Evolutionary conservation across 1,140 invertebrate species (phyloP).

Genomic region (Marisa cornuarietis): DNA sequence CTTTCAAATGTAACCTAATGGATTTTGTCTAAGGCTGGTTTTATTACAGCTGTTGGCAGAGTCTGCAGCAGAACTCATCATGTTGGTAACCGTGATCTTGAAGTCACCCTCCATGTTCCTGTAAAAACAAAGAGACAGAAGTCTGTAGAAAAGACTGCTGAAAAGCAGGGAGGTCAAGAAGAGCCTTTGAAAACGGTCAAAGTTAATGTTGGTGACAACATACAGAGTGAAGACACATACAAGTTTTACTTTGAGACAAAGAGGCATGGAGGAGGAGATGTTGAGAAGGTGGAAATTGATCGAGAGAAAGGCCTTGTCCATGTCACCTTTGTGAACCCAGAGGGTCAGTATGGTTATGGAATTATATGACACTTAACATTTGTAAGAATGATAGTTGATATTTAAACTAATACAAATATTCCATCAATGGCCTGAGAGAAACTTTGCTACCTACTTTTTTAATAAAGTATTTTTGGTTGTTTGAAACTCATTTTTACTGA

Average conservation of each 20-base stretch:
- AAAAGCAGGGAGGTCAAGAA: constrained; percentile 5
- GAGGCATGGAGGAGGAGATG: constrained; percentile 12
- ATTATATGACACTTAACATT: too few species aligned
- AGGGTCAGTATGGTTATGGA: neutral
- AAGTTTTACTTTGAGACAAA: constrained; percentile 19
- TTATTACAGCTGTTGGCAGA: constrained; percentile 26
- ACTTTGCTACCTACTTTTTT: too few species aligned
- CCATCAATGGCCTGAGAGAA: too few species aligned
- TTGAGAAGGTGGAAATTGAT: constrained; percentile 19
- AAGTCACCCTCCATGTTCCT: constrained; percentile 25
- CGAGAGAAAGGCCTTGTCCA: constrained; percentile 1
- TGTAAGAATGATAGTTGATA: too few species aligned
- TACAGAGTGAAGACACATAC: constrained; percentile 14
- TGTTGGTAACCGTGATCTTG: constrained; percentile 22
- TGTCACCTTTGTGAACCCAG: constrained; percentile 19
- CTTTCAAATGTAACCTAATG: too few species aligned
- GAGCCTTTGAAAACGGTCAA: constrained; percentile 2
- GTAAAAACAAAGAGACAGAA: constrained; percentile 15
- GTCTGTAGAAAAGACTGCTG: neutral
- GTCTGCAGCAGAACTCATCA: constrained; percentile 22
- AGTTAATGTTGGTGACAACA: neutral
- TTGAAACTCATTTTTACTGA: too few species aligned
- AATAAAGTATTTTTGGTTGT: too few species aligned
- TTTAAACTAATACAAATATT: too few species aligned
- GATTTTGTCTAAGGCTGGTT: too few species aligned